Conservation (phyloP, 2,888 invertebrate species). For the Panzeria rudis region DNA sequence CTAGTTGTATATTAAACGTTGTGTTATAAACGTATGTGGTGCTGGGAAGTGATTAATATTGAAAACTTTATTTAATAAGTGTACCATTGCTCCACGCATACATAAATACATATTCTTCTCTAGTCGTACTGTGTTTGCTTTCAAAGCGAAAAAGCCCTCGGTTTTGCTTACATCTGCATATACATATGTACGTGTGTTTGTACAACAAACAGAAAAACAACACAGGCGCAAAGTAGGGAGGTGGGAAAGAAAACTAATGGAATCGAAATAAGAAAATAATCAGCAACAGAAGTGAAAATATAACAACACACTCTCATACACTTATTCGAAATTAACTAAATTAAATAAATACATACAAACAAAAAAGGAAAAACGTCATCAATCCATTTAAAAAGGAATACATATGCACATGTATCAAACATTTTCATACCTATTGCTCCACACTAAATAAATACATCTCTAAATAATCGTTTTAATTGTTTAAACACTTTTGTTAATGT, state of each 20-base stretch:
- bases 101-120: background rate
- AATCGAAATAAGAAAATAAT: conserved; percentile 40
- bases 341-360: conserved; percentile 23
- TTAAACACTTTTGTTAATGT: conserved; percentile 4
- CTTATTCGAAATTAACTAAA: conserved; percentile 13
- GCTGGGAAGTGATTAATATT: conserved; percentile 49
- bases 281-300: conserved; percentile 45
- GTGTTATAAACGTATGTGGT: conserved; percentile 68
- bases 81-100: conserved; percentile 19
- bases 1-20: conserved; percentile 74
- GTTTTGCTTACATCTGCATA: conserved; percentile 43
- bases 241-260: conserved; percentile 42
- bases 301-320: conserved; percentile 16
- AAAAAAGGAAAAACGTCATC: conserved; percentile 39
- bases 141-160: conserved; percentile 45
- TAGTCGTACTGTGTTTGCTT: conserved; percentile 40
- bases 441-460: background rate
- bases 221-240: conserved; percentile 55
- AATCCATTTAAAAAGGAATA: conserved; percentile 8
- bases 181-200: background rate
- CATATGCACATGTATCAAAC: background rate
- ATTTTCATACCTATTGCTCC: background rate
- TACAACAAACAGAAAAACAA: conserved; percentile 41
- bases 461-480: background rate
- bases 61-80: conserved; percentile 16